Conservation (phyloP, 2,888 invertebrate species). For the Phrixothrix hirtus region DNA sequence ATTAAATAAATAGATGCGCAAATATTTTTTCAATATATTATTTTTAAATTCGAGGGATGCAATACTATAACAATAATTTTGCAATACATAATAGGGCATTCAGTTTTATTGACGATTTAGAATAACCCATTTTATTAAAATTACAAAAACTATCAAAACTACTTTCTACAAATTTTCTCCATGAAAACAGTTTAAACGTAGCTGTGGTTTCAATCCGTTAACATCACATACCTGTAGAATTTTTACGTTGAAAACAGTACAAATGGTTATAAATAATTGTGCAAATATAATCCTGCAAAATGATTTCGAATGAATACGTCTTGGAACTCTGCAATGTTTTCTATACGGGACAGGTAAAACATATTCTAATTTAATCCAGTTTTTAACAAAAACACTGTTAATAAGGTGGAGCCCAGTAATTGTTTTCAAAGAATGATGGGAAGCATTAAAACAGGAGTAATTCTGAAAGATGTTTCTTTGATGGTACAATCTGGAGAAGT, state of each 20-base stretch:
- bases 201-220: slow-evolving; percentile 6
- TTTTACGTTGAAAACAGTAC: background rate
- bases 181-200: slow-evolving; percentile 7
- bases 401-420: slow-evolving; percentile 78
- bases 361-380: background rate
- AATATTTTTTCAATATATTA: no score
- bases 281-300: slow-evolving; percentile 46
- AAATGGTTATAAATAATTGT: background rate
- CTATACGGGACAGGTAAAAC: slow-evolving; percentile 81
- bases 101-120: background rate
- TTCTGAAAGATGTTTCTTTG: slow-evolving; percentile 90
- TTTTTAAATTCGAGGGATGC: no score
- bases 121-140: background rate
- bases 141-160: slow-evolving; percentile 10
- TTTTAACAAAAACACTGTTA: slow-evolving; percentile 7
- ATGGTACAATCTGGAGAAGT: slow-evolving; percentile 92
- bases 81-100: no score
- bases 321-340: slow-evolving; percentile 87
- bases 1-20: no score
- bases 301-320: slow-evolving; percentile 83
- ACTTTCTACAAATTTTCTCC: slow-evolving; percentile 6
- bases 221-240: slow-evolving; percentile 1
- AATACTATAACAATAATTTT: no score
- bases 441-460: slow-evolving; percentile 79
- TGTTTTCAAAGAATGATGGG: slow-evolving; percentile 76